These are phyloP conservation scores for Gymnoscopelus braueri DNA, from an alignment of 2,797 vertebrate species.

Conservation along the genomic window DNA sequence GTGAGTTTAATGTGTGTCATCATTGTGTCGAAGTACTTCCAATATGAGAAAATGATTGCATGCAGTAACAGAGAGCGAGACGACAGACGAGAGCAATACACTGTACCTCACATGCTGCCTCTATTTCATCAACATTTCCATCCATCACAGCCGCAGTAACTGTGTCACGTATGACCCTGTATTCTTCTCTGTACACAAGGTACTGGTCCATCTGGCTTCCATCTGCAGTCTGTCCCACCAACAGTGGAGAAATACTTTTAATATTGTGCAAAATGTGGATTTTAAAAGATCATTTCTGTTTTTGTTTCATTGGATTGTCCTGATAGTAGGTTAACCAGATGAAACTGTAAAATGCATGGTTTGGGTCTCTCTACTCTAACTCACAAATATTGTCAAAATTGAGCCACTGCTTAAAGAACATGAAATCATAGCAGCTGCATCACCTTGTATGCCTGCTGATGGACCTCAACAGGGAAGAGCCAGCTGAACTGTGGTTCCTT, in stretches of 20 bases:
- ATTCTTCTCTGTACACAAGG: constrained; percentile 52
- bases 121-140: constrained; percentile 53
- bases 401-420: no score
- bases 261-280: background rate
- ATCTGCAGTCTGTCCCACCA: constrained; percentile 34
- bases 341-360: no score
- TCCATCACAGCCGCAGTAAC: constrained; percentile 51
- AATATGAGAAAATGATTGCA: background rate
- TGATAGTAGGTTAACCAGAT: no score
- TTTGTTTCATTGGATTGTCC: no score
- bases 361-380: no score
- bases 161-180: constrained; percentile 46
- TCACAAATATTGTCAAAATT: no score
- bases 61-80: background rate
- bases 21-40: no score
- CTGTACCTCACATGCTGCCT: constrained; percentile 78
- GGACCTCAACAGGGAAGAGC: constrained; percentile 51
- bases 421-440: no score
- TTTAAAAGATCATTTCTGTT: no score
- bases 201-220: constrained; percentile 48
- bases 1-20: no score
- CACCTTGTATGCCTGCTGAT: constrained; percentile 39
- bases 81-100: constrained; percentile 40
- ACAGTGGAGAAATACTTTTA: background rate
- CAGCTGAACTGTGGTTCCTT: constrained; percentile 35